Base-by-base conservation (phyloP, 2,113 vertebrate species). In the Macrotus californicus region DNA sequence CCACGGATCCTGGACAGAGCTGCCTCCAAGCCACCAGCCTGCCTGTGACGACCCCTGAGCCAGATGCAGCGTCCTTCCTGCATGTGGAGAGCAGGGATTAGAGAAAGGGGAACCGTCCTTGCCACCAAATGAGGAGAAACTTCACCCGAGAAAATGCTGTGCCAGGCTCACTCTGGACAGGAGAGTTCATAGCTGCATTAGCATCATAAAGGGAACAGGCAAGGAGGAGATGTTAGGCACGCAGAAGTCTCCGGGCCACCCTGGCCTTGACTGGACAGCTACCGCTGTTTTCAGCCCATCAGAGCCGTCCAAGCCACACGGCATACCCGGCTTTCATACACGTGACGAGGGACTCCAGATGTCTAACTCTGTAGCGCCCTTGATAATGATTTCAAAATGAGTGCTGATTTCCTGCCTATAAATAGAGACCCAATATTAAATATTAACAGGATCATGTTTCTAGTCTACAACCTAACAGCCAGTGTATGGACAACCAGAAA, bases 11-110 rank as follows among this genome's bases (percentile, higher is more conserved):
- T n/a, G 0, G 43, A 26, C 92, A 96, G 97, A 94, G 22, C 87
- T 56, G 41, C 90, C 96, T 95, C 92, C 59, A 7, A 77, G 92
- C 81, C 90, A 18, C 91, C 95, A 93, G 92, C 95, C 97, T 84
- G 72, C 0, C 0, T 80, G 87, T 81, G 12, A 77, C 84, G 69
- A 94, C 95, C 73, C 82, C 0, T 0, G 41, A 85, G 39, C 13
- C 6, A 93, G 87, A 93, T 16, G 0, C 7, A 1, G 24, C 77
- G 22, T 61, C 67, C 8, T 91, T 96, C 31, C 67, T 92, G 56
- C 82, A 83, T 75, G 19, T 11, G 67, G 84, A 93, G 92, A 84
- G 11, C 14, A 82, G 29, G 19, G 67, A 80, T 75, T 82, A 41
- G 18, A 39, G 15, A 11, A n/a, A 59, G 59, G 52, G 39, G 70